Evolutionary conservation across 2,797 vertebrate species (phyloP), one percentile per base, ranked within the genome.

Genomic region (Urosaurus nigricauda): DNA sequence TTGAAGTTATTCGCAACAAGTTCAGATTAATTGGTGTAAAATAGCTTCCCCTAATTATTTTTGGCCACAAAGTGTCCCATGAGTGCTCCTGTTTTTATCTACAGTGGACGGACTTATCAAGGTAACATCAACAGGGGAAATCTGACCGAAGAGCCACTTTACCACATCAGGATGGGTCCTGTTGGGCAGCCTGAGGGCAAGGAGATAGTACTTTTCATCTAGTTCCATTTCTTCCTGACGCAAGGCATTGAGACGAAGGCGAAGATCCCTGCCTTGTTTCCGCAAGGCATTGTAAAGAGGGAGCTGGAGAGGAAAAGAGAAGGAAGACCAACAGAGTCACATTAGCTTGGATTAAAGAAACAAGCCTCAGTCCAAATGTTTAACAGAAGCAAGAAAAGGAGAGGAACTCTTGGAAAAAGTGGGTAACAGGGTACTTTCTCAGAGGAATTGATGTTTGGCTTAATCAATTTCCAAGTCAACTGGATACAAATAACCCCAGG

Each of bases 181-280:
- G 96, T 99, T 99, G 89, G 98, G 98, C 78, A 99, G 96, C 51
- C 90, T 94, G 71, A 99, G 97, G 0, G 98, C 98, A 70, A 29
- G 92, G 53, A 93, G 79, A 58, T 98, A 98, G 94, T 98, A 97
- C 16, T 97, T 92, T 88, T 97, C 91, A 6, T 99, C 98, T 35
- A 98, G 94, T 65, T 97, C 93, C 0, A 73, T 83, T 93, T 98
- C 96, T 86, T 84, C 92, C 2, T 93, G 70, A 92, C 96, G 96
- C 40, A 99, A 96, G 1, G 94, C 58, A 1, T 3, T 94, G 32
- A 99, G 97, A 81, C 92, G 93, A 86, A 17, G 91, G 65, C 98
- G 97, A 92, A 98, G 93, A 4, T 97, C 96, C 81, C 97, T 95
- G 0, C 98, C 98, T 0, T 43, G 96, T 40, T 94, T 95, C 73